These are phyloP conservation scores for Drosophila sp. DNA, from an alignment of 1,140 invertebrate genomes.

Conservation along the genomic window DNA sequence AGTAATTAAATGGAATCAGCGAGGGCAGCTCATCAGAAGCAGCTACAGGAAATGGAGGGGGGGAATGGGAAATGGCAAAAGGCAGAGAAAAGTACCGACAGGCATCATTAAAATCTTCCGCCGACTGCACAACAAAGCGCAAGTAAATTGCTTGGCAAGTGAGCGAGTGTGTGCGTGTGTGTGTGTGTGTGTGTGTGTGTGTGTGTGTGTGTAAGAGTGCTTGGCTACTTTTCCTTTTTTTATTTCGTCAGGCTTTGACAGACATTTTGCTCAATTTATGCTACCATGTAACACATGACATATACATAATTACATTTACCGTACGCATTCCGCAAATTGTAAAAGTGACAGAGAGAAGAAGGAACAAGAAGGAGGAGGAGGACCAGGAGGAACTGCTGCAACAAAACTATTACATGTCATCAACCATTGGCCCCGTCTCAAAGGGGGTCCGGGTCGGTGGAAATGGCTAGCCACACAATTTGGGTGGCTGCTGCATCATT, in stretches of 20 bases:
- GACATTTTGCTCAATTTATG: constrained; percentile 61
- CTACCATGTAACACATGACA: constrained; percentile 55
- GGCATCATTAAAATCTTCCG: constrained; percentile 77
- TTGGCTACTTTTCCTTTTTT: constrained; percentile 45
- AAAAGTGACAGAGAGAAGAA: background rate
- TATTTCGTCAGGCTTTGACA: constrained; percentile 35
- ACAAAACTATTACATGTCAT: constrained; percentile 43
- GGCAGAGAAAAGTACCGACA: background rate
- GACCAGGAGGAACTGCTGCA: background rate
- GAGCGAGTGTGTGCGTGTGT: constrained; percentile 11
- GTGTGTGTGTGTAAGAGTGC: constrained; percentile 5
- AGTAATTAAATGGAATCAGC: constrained; percentile 48
- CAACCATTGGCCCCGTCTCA: background rate
- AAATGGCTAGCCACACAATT: constrained; percentile 10
- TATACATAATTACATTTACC: constrained; percentile 57
- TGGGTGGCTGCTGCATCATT: constrained; percentile 15
- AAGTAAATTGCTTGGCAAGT: constrained; percentile 65
- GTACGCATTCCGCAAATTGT: background rate
- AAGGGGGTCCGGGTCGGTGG: no score
- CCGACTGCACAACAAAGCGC: constrained; percentile 69
- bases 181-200: constrained; percentile 8
- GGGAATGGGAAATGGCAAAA: constrained; percentile 1
- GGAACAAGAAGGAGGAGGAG: background rate
- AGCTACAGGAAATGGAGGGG: constrained; percentile 25
- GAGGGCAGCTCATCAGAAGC: constrained; percentile 13